A percentile compares a stretch with the other conserved stretches of the same genome.
Evolutionary conservation across 2,888 invertebrate genomes (phyloP).

Genomic region (Macrophya alboannulata): DNA sequence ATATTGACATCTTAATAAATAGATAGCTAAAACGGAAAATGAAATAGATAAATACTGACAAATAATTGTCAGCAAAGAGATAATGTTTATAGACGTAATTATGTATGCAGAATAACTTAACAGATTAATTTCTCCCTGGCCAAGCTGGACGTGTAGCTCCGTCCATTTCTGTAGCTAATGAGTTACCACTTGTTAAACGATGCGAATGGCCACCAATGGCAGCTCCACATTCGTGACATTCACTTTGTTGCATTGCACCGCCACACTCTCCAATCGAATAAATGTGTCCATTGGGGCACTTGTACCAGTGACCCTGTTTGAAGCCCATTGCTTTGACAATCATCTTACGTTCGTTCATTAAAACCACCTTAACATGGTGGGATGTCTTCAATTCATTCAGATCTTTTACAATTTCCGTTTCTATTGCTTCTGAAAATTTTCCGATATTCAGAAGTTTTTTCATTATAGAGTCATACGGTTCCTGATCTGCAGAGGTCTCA

Average conservation of each 20-base stretch:
- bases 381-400: conserved; percentile 77
- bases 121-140: not conserved
- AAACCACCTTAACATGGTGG: not conserved
- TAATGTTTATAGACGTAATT: not conserved
- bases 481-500: not conserved
- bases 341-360: conserved; percentile 80
- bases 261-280: conserved; percentile 87
- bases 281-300: conserved; percentile 87
- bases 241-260: conserved; percentile 82
- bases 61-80: not conserved
- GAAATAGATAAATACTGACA: not conserved
- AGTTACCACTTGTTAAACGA: conserved; percentile 79
- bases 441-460: not conserved
- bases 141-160: conserved; percentile 81
- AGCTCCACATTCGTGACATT: conserved; percentile 83
- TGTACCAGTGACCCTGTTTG: conserved; percentile 86
- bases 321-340: conserved; percentile 83
- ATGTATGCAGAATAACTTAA: not conserved
- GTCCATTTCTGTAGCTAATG: conserved; percentile 82
- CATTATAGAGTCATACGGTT: not conserved
- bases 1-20: not conserved
- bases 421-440: conserved; percentile 56
- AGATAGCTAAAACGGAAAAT: not conserved
- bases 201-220: conserved; percentile 83
- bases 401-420: conserved; percentile 79